Evolutionary conservation across 2,888 invertebrate genomes (phyloP).

Genomic region (Heteropelma amictum): DNA sequence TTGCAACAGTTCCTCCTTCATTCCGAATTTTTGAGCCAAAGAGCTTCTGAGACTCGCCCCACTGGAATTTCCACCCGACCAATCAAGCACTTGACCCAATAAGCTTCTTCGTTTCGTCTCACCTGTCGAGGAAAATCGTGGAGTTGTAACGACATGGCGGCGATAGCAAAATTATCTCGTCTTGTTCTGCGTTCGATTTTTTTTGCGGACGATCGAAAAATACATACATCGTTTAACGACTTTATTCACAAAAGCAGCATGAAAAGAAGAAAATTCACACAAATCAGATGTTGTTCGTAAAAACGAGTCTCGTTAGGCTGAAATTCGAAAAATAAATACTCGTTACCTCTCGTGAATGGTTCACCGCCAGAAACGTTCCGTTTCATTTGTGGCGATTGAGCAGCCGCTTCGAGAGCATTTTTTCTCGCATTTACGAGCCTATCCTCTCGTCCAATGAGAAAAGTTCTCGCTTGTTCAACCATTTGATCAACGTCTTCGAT

Average conservation of each 20-base stretch:
- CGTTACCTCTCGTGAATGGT: constrained; percentile 74
- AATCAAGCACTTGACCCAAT: constrained; percentile 86
- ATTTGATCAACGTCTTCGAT: constrained; percentile 82
- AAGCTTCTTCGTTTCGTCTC: constrained; percentile 88
- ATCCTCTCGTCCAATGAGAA: constrained; percentile 89
- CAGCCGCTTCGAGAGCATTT: constrained; percentile 80
- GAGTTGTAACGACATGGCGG: neutral
- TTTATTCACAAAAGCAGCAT: constrained; percentile 55
- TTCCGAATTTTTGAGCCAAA: constrained; percentile 63
- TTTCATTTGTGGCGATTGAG: constrained; percentile 68
- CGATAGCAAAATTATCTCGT: neutral
- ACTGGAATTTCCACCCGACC: constrained; percentile 79
- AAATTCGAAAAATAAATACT: constrained; percentile 37
- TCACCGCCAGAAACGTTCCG: constrained; percentile 63
- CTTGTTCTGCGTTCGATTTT: neutral
- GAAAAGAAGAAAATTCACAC: no score
- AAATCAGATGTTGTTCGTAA: no score
- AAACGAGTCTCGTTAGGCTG: no score
- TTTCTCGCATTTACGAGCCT: constrained; percentile 85
- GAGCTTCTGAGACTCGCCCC: constrained; percentile 68
- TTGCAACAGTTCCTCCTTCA: constrained; percentile 70
- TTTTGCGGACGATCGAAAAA: constrained; percentile 13
- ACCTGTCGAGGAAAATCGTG: constrained; percentile 66
- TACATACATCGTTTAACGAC: constrained; percentile 67
- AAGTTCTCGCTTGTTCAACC: constrained; percentile 88